Evolutionary conservation across 2,797 vertebrate species (phyloP).

Genomic region (Galaxias olidus): DNA sequence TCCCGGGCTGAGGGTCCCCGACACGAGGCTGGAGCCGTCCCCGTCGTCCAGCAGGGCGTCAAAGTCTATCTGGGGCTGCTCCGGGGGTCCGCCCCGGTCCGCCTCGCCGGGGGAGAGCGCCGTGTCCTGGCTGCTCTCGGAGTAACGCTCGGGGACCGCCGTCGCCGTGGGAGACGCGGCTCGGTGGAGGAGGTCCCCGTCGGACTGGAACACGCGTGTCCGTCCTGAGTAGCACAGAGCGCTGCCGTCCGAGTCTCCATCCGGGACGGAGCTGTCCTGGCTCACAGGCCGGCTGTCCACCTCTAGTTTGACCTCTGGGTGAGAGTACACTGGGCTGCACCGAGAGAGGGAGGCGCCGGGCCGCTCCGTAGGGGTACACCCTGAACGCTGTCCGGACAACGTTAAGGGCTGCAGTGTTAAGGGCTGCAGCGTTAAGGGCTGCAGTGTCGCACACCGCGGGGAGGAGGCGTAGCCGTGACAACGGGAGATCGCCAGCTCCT

Average conservation of each 20-base stretch:
- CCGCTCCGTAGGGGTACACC: no score
- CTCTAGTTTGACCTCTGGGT: conserved; percentile 63
- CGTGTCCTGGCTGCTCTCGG: conserved; percentile 30
- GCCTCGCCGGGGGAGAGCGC: conserved; percentile 78
- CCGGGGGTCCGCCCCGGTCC: conserved; percentile 73
- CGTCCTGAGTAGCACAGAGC: conserved; percentile 85
- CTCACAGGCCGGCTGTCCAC: conserved; percentile 8
- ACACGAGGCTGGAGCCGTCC: conserved; percentile 88
- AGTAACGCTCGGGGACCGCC: conserved; percentile 23
- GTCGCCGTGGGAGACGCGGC: conserved; percentile 36
- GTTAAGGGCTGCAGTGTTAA: no score
- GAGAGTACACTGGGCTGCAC: no score
- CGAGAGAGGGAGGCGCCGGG: no score
- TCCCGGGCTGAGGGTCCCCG: conserved; percentile 85
- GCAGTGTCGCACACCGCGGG: no score
- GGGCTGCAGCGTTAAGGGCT: no score
- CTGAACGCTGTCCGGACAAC: no score
- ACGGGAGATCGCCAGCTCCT: no score
- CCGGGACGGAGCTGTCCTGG: conserved; percentile 36
- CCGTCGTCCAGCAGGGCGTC: conserved; percentile 89
- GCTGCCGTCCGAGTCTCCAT: conserved; percentile 39
- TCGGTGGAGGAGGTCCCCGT: conserved; percentile 65
- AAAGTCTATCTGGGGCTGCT: conserved; percentile 85
- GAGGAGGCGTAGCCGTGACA: no score
- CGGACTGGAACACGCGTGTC: conserved; percentile 85